phyloP scores from a whole-genome alignment of 1,140 invertebrate species.

The Hylaeus anthracinus region DNA sequence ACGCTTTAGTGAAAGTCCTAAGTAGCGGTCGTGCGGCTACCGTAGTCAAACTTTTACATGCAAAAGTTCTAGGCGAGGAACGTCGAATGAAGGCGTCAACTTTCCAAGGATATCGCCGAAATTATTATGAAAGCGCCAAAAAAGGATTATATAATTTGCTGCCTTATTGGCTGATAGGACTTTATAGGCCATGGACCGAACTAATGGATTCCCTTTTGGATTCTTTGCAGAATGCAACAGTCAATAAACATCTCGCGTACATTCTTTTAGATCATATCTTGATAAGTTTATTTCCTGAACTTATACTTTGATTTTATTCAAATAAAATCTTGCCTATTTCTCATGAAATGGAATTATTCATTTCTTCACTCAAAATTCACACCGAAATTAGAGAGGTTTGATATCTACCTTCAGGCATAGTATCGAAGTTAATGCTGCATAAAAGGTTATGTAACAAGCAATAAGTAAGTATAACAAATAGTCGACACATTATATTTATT shows the following conservation, averaged over 20 bases:
- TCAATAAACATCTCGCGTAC: conserved; percentile 80
- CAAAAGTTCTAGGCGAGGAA: conserved; percentile 67
- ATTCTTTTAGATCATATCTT: conserved; percentile 78
- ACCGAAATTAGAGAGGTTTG: too few relatives aligned
- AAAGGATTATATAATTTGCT: conserved; percentile 71
- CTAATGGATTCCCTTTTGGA: conserved; percentile 74
- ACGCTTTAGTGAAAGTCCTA: conserved; percentile 72
- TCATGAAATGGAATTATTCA: too few relatives aligned
- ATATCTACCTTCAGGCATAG: too few relatives aligned
- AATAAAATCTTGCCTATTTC: too few relatives aligned
- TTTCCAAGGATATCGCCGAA: conserved; percentile 41
- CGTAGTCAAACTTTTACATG: conserved; percentile 74
- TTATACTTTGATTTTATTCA: conserved; percentile 49
- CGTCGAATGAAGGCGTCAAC: conserved; percentile 43
- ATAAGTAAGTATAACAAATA: neutral
- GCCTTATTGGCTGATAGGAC: conserved; percentile 73
- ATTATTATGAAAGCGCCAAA: conserved; percentile 70
- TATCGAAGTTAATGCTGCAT: too few relatives aligned
- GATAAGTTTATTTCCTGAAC: conserved; percentile 80
- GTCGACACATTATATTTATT: conserved; percentile 9
- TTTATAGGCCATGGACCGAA: conserved; percentile 73
- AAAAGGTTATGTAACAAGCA: neutral
- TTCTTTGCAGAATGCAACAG: conserved; percentile 72
- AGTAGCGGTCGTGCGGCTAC: conserved; percentile 75
- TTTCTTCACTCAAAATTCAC: too few relatives aligned